Percentiles rank a stretch among this genome's conserved stretches.
These are phyloP conservation scores for Eurois occulta DNA, from an alignment of 2,888 invertebrate species.

Conservation along the genomic window DNA sequence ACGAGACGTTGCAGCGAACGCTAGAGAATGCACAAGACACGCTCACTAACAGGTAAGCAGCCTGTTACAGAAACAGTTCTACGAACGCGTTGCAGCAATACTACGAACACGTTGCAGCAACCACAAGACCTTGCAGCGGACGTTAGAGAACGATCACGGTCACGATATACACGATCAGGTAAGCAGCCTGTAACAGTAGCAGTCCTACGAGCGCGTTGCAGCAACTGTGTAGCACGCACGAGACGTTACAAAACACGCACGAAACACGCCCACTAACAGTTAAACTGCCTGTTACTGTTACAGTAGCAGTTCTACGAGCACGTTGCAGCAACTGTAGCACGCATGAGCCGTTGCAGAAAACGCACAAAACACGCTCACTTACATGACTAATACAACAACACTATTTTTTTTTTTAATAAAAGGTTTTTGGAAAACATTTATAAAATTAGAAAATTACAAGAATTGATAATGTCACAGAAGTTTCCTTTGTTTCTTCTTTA, in stretches of 20 bases:
- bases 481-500: not conserved
- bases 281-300: conserved; percentile 51
- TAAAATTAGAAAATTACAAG: not conserved
- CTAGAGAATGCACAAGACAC: conserved; percentile 93
- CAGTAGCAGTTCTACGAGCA: not conserved
- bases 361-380: not conserved
- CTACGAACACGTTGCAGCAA: not conserved
- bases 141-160: too few relatives aligned
- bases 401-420: not conserved
- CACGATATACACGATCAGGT: too few relatives aligned
- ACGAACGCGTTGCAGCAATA: not conserved
- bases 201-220: not conserved
- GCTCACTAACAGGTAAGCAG: conserved; percentile 85
- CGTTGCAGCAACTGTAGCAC: not conserved
- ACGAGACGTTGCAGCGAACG: conserved; percentile 93
- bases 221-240: not conserved
- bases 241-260: too few relatives aligned
- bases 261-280: conserved; percentile 74
- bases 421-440: not conserved
- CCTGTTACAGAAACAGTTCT: not conserved
- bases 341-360: not conserved
- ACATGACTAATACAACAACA: not conserved
- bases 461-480: not conserved
- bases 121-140: too few relatives aligned
- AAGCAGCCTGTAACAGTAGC: not conserved